Evolutionary conservation across 2,113 vertebrate genomes (phyloP).

Genomic region (Andinoacara biseriatus): DNA sequence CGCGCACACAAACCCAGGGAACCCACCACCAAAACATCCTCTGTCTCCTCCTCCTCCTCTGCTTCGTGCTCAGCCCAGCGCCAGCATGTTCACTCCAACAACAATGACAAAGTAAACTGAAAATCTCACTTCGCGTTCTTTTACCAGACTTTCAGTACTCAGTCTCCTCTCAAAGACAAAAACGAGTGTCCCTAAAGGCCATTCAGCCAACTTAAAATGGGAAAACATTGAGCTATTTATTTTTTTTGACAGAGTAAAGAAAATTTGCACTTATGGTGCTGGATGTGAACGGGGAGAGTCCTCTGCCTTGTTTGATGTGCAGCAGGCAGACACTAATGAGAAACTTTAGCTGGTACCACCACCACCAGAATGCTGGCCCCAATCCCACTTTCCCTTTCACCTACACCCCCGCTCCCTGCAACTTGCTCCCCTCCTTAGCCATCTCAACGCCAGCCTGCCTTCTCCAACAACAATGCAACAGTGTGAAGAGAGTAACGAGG

Average conservation of each 20-base stretch:
- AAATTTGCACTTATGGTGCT: neutral
- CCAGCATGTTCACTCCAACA: conserved; percentile 74
- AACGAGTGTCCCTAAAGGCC: conserved; percentile 5
- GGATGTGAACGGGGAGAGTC: neutral
- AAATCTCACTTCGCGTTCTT: neutral
- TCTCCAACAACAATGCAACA: conserved; percentile 43
- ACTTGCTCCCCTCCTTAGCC: neutral
- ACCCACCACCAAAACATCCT: conserved; percentile 27
- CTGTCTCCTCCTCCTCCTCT: conserved; percentile 23
- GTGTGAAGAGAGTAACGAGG: conserved; percentile 27
- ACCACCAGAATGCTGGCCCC: neutral
- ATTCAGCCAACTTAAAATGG: conserved; percentile 12
- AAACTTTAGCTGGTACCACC: conserved; percentile 12
- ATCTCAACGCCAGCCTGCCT: conserved; percentile 18
- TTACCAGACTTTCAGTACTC: conserved; percentile 13
- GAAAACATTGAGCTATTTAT: conserved; percentile 44
- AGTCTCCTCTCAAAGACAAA: conserved; percentile 16
- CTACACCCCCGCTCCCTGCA: neutral
- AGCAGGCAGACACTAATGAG: neutral
- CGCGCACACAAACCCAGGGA: conserved; percentile 63
- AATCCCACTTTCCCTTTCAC: neutral
- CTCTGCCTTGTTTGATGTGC: neutral
- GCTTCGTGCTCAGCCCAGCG: conserved; percentile 38
- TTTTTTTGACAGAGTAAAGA: conserved; percentile 15
- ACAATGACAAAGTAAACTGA: conserved; percentile 79